Conservation (phyloP, 2,888 invertebrate genomes). For the Anthophora plumipes region DNA sequence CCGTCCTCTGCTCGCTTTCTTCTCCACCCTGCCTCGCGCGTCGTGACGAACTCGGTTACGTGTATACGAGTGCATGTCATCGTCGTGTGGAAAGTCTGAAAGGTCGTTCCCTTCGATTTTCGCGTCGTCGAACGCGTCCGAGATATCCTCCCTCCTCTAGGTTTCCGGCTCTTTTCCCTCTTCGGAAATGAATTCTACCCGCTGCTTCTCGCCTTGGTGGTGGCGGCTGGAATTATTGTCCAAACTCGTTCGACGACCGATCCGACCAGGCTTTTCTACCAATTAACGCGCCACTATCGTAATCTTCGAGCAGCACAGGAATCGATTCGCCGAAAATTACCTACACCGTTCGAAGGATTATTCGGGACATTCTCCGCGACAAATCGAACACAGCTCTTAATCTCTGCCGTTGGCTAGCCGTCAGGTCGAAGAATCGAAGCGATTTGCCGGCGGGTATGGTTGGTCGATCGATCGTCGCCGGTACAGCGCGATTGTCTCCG, state of each 20-base stretch:
- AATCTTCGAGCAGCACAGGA: neutral
- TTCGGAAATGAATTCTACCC: slow-evolving; percentile 41
- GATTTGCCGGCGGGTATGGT: neutral
- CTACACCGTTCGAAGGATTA: neutral
- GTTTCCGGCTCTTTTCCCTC: slow-evolving; percentile 3
- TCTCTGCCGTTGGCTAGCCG: too few species aligned
- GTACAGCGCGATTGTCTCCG: neutral
- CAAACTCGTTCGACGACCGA: neutral
- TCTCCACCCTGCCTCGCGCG: neutral
- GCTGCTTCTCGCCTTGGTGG: neutral
- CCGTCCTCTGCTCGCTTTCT: slow-evolving; percentile 26
- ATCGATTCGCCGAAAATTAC: neutral
- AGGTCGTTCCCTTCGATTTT: slow-evolving; percentile 19
- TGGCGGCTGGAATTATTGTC: slow-evolving; percentile 1
- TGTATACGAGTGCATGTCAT: slow-evolving; percentile 33
- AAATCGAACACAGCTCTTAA: neutral
- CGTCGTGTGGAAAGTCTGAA: slow-evolving; percentile 23
- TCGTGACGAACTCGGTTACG: neutral
- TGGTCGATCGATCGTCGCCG: neutral
- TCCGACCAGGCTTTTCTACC: neutral
- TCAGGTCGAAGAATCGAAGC: neutral
- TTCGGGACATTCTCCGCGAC: neutral
- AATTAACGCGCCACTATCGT: neutral
- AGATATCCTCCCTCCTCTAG: neutral
- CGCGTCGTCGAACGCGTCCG: slow-evolving; percentile 4